Evolutionary conservation across 1,140 invertebrate genomes (phyloP).

Genomic region (Drepana arcuata): DNA sequence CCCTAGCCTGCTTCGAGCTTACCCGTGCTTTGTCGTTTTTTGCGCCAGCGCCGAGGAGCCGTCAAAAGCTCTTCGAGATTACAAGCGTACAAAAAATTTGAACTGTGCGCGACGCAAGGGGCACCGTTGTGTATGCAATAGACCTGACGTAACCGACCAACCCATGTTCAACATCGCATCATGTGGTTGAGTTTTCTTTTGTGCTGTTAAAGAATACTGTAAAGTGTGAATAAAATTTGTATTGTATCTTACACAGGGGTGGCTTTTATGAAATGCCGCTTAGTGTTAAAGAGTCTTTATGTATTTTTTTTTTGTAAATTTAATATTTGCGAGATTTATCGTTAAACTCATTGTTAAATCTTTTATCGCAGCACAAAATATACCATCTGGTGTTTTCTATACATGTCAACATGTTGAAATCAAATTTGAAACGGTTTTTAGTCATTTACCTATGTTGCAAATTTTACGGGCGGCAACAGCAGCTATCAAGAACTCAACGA

Average conservation of each 20-base stretch:
- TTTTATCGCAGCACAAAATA: no score
- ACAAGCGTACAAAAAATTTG: conserved; percentile 47
- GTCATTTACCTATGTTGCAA: no score
- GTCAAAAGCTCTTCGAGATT: conserved; percentile 64
- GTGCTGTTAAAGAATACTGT: conserved; percentile 41
- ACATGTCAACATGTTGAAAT: no score
- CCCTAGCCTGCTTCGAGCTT: conserved; percentile 29
- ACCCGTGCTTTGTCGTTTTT: conserved; percentile 60
- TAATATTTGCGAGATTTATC: conserved; percentile 9
- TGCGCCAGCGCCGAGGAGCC: conserved; percentile 60
- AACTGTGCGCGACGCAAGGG: conserved; percentile 44
- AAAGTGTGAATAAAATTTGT: conserved; percentile 58
- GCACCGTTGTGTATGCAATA: conserved; percentile 42
- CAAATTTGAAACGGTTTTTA: conserved; percentile 5
- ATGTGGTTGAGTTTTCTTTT: conserved; percentile 54
- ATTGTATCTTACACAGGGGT: conserved; percentile 21
- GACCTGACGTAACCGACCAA: conserved; percentile 51
- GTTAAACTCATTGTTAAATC: conserved; percentile 2
- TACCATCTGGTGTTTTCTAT: no score
- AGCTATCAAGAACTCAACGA: no score
- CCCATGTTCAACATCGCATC: conserved; percentile 39
- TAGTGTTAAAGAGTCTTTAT: no score
- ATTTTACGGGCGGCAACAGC: no score
- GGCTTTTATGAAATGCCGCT: conserved; percentile 21
- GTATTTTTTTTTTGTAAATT: conserved; percentile 11